phyloP scores from a whole-genome alignment of 2,797 vertebrate genomes.

The Fratercula arctica region DNA sequence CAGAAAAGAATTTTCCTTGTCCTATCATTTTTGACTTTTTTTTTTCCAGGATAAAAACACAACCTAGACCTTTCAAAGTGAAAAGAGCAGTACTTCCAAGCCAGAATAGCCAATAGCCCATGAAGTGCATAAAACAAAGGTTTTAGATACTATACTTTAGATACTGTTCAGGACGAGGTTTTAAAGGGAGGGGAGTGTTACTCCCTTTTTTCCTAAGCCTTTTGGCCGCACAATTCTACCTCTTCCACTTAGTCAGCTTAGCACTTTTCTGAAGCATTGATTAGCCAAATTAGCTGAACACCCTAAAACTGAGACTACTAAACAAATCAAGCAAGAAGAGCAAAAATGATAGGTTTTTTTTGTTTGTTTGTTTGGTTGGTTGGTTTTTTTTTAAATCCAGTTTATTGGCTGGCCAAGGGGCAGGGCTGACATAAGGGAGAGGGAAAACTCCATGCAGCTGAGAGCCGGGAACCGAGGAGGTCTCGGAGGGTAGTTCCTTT shows the following conservation, averaged over 20 bases:
- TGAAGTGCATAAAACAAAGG: background rate
- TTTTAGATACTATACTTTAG: background rate
- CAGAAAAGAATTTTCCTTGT: background rate
- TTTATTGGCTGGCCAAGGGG: background rate
- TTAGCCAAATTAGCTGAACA: background rate
- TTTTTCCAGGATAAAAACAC: background rate
- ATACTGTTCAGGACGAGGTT: background rate
- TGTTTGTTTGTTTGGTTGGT: too few relatives aligned
- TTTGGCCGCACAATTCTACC: background rate
- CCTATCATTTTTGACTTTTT: accelerated
- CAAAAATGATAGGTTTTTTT: background rate
- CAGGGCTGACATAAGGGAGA: background rate
- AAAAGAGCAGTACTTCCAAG: background rate
- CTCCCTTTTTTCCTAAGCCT: background rate
- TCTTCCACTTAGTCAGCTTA: background rate
- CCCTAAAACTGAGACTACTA: background rate
- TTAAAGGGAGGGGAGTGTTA: background rate
- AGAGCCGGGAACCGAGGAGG: background rate
- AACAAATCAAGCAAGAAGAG: background rate
- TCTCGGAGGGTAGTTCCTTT: background rate
- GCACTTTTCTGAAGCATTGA: background rate
- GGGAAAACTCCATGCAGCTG: background rate
- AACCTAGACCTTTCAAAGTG: background rate
- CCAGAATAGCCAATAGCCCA: background rate
- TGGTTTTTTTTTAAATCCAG: background rate